These are phyloP conservation scores for Sander lucioperca DNA, from an alignment of 2,113 vertebrate genomes.

Conservation along the genomic window DNA sequence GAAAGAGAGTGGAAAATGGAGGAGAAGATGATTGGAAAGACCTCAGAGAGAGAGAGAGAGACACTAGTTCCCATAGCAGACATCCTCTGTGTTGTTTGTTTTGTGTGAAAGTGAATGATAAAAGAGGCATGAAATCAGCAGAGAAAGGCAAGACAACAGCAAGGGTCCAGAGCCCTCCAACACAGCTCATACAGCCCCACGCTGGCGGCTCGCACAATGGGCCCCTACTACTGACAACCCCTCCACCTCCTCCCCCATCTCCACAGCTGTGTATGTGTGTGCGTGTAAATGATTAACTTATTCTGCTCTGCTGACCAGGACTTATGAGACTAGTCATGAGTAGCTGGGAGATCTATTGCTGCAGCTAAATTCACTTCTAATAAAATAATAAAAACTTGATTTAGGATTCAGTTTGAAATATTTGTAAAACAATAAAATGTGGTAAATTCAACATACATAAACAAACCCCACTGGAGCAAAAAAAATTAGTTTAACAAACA, in stretches of 20 bases:
- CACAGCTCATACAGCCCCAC: slow-evolving; percentile 92
- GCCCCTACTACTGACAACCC: slow-evolving; percentile 86
- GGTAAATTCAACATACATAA: not conserved
- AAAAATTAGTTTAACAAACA: not conserved
- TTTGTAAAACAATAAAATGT: not conserved
- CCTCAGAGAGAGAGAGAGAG: slow-evolving; percentile 33
- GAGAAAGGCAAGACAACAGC: slow-evolving; percentile 98
- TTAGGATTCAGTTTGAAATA: slow-evolving; percentile 6
- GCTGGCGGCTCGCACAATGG: slow-evolving; percentile 93
- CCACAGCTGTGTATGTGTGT: slow-evolving; percentile 91
- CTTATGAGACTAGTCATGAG: slow-evolving; percentile 92
- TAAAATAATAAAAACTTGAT: slow-evolving; percentile 40
- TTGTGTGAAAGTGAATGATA: slow-evolving; percentile 99
- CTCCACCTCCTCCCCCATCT: slow-evolving; percentile 65
- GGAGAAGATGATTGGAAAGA: slow-evolving; percentile 29
- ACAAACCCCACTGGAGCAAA: too few species aligned
- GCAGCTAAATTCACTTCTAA: slow-evolving; percentile 70
- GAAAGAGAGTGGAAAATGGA: slow-evolving; percentile 33
- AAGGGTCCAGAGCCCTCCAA: slow-evolving; percentile 95
- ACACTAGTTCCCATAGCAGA: slow-evolving; percentile 92
- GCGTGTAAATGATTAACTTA: slow-evolving; percentile 99
- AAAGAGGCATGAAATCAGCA: slow-evolving; percentile 99
- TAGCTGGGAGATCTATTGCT: slow-evolving; percentile 87
- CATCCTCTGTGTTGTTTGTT: slow-evolving; percentile 99
- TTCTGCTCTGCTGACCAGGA: slow-evolving; percentile 95